Evolutionary conservation across 2,113 vertebrate genomes (phyloP), one percentile per base, ranked within the genome.

Genomic region (Numida meleagris): DNA sequence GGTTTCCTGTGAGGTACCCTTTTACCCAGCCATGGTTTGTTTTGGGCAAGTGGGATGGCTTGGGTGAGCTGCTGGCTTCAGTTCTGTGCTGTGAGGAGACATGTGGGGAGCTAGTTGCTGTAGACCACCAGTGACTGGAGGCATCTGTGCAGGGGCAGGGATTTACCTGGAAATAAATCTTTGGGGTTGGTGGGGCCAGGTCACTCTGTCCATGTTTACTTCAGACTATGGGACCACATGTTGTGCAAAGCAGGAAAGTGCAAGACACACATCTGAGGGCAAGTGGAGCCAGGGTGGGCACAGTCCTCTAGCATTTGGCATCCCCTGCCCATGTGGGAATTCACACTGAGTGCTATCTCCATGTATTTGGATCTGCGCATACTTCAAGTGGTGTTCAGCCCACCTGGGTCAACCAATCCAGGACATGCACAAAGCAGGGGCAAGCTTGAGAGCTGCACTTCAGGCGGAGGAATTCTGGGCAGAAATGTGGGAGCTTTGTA

Each of bases 1-100:
- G 34, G 12, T 38, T 42, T 88, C 31, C 57, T 89, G 34, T 57
- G 66, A 68, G 29, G 25, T 55, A 8, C 2, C 12, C n/a, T 29
- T 55, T 86, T 46, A 33, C 17, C 12, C 16, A 85, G 40, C 9
- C 12, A 8, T 2, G 0, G 33, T 51, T 87, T 42, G 25, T 24
- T 66, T n/a, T 0, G 0, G 25, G 13, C 67, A 65, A 61, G 33
- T 0, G 0, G 38, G 40, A 8, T 51, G 15, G 38, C n/a, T 10
- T n/a, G 6, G 2, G 33, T 72, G 6, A 87, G 14, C 14, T 53
- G 15, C 4, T 82, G 40, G 14, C 31, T 20, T 87, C 2, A 1
- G 20, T 79, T 85, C 40, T 62, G 36, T 65, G 43, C 58, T 34
- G 5, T 9, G 24, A 12, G 63, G 31, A 89, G 45, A 89, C 73